Base-by-base conservation (phyloP, 1,140 invertebrate species). In the Drosophila lini region DNA sequence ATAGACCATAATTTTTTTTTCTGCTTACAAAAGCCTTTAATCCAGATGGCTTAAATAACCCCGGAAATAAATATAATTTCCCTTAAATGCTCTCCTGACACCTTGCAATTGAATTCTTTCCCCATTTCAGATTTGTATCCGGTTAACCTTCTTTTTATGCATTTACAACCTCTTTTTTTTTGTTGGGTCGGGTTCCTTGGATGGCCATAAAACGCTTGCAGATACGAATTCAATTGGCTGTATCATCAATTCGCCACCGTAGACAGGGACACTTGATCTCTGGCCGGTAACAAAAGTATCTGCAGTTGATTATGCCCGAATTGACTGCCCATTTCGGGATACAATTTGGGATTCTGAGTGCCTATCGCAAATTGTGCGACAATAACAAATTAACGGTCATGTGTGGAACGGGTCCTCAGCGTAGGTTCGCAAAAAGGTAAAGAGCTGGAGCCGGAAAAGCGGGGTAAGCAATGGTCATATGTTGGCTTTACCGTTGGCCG, bases 331-430 rank as follows among this genome's bases (percentile, higher is more conserved):
- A 65, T 76, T 67, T 56, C 42, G 63, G 56, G 38, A 44, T 31
- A 41, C 47, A 38, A 61, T 67, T 63, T 63, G 68, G 69, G 47
- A 61, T 75, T 60, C 65, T 60, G 47, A 22, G 16, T 41, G 57
- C 36, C 60, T 61, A 76, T 65, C 62, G 74, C 67, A 74, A 80
- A 80, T 80, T 84, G 81, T 78, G 80, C 80, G 80, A 86, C 83
- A 88, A 88, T 80, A 86, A 88, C 83, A 80, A 80, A 86, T 88
- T 86, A 88, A 78, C 76, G 78, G 73, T 47, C 58, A 53, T 69
- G 65, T 74, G 75, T 63, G 62, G 57, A 57, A 25, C 28, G 78
- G 67, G 75, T 68, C 74, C 68, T 78, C 60, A 55, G 11, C 6
- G 16, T 38, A 22, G 52, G 19, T 38, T 25, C 13, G 8, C n/a